These are phyloP conservation scores for Petrolisthes cinctipes DNA, from an alignment of 2,888 invertebrate species.

Conservation along the genomic window DNA sequence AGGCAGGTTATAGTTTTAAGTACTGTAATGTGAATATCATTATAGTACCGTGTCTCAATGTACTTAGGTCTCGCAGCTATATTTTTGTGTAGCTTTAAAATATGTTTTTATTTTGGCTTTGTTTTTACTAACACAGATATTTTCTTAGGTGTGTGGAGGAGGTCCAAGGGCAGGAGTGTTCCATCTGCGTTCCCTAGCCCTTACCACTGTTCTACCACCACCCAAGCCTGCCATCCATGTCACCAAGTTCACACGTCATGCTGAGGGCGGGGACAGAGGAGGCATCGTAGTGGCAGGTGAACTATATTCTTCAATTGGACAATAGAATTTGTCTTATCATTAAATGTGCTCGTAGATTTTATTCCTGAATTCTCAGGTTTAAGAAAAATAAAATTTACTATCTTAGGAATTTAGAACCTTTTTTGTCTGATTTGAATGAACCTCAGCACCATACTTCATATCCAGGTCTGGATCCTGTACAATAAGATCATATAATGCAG, in stretches of 20 bases:
- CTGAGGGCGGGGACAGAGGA: constrained; percentile 56
- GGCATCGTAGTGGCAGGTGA: constrained; percentile 62
- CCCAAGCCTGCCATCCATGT: constrained; percentile 50
- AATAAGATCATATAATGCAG: too few species aligned
- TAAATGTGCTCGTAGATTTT: too few species aligned
- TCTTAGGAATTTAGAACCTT: too few species aligned
- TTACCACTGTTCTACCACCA: constrained; percentile 58
- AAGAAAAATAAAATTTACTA: too few species aligned
- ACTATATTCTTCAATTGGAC: not conserved
- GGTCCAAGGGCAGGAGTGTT: constrained; percentile 62
- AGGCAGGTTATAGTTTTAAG: not conserved
- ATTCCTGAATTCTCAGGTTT: too few species aligned
- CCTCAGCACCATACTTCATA: too few species aligned
- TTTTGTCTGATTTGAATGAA: not conserved
- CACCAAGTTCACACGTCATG: constrained; percentile 53
- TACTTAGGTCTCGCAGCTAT: not conserved
- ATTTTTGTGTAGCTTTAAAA: too few species aligned
- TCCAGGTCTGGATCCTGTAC: too few species aligned
- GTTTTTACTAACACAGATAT: too few species aligned
- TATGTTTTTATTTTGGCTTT: too few species aligned
- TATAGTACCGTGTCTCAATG: not conserved
- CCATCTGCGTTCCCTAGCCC: constrained; percentile 58
- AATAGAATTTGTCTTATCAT: too few species aligned
- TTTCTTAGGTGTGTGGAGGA: constrained; percentile 60
- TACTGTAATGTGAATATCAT: not conserved